These are phyloP conservation scores for Melanerpes formicivorus DNA, from an alignment of 2,113 vertebrate species.

Conservation along the genomic window DNA sequence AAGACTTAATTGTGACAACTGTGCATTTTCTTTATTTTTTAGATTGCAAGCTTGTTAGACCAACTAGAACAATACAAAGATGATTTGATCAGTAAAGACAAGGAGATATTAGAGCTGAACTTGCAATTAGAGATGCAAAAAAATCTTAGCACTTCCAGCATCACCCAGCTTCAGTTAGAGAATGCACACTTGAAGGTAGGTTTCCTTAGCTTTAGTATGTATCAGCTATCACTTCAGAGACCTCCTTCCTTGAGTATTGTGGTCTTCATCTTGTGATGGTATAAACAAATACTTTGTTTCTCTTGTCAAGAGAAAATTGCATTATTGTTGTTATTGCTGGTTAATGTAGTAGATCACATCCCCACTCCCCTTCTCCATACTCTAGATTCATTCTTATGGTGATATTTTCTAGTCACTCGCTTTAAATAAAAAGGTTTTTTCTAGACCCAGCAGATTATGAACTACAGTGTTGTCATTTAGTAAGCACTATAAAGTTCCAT, in stretches of 20 bases:
- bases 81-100: slow-evolving; percentile 77
- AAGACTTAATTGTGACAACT: not conserved
- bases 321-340: not conserved
- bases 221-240: not conserved
- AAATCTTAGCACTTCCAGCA: slow-evolving; percentile 53
- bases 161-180: slow-evolving; percentile 77
- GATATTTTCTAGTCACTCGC: not conserved
- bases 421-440: not conserved
- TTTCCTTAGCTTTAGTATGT: not conserved
- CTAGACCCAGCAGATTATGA: not conserved
- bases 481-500: not conserved
- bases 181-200: slow-evolving; percentile 79
- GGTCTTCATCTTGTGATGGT: not conserved
- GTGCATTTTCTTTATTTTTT: not conserved
- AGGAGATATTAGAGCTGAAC: slow-evolving; percentile 81
- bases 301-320: not conserved
- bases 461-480: not conserved
- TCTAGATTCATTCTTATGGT: not conserved
- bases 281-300: not conserved
- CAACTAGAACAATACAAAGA: slow-evolving; percentile 82
- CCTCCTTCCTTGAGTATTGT: not conserved
- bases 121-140: slow-evolving; percentile 80
- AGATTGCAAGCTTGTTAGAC: slow-evolving; percentile 80
- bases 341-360: rapidly evolving
- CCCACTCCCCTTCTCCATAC: rapidly evolving